A percentile compares a stretch with the other conserved stretches of the same genome.
phyloP scores from a whole-genome alignment of 2,797 vertebrate genomes.

The Sebastiscus albofasciatus region DNA sequence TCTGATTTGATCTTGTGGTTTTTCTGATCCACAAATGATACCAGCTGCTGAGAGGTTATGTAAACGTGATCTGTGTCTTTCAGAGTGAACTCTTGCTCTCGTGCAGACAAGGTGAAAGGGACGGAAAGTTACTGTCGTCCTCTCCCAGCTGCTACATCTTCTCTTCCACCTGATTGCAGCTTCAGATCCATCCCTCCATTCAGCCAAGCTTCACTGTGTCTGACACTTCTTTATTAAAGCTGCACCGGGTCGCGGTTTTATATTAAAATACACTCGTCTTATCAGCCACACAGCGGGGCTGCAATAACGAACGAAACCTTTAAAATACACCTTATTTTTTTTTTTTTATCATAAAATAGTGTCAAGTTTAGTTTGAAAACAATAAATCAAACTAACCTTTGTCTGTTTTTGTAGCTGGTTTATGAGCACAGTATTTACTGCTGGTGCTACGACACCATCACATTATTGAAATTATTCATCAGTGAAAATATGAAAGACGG shows the following conservation, averaged over 20 bases:
- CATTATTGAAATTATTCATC: conserved; percentile 38
- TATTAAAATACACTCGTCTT: conserved; percentile 27
- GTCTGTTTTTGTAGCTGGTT: conserved; percentile 5
- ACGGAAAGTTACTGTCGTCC: background rate
- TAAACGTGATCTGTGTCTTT: background rate
- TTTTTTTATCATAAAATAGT: conserved; percentile 7
- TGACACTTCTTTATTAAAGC: conserved; percentile 44
- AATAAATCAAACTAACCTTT: conserved; percentile 44
- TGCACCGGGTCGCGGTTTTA: background rate
- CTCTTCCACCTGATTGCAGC: background rate
- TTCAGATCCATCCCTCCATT: background rate
- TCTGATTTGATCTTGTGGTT: conserved; percentile 41
- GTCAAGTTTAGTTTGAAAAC: conserved; percentile 30
- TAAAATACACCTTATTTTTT: background rate
- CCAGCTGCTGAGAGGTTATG: conserved; percentile 21
- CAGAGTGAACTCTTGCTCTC: background rate
- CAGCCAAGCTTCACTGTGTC: background rate
- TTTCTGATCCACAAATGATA: conserved; percentile 3
- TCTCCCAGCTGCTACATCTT: background rate
- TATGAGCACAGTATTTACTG: background rate
- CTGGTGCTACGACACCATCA: background rate
- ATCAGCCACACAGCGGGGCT: conserved; percentile 22
- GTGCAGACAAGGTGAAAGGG: conserved; percentile 6
- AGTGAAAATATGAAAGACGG: conserved; percentile 23
- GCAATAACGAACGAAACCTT: conserved; percentile 38